These are phyloP conservation scores for Pionites leucogaster DNA, from an alignment of 2,113 vertebrate species.

Conservation along the genomic window DNA sequence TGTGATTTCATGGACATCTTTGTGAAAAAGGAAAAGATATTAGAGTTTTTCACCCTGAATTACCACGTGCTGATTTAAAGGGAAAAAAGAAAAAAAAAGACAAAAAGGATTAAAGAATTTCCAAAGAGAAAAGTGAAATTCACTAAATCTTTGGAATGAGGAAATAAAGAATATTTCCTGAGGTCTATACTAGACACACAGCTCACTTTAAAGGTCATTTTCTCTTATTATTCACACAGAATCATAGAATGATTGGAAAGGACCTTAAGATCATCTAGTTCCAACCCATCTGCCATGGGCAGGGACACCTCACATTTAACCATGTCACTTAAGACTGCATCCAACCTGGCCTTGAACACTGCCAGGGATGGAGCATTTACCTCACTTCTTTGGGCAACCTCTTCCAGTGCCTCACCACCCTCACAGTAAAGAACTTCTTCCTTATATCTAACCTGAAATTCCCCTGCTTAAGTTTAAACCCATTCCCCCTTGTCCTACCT, in stretches of 20 bases:
- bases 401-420: background rate
- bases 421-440: background rate
- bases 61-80: background rate
- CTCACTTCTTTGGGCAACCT: background rate
- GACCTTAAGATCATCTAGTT: background rate
- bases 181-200: background rate
- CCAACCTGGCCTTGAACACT: background rate
- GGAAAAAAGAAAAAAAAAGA: accelerated
- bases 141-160: background rate
- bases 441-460: background rate
- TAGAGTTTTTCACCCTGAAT: background rate
- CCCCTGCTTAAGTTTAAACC: background rate
- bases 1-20: background rate
- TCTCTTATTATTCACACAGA: background rate
- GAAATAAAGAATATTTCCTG: background rate
- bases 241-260: background rate
- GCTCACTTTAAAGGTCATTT: background rate
- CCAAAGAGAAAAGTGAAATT: background rate
- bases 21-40: background rate
- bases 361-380: background rate
- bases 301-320: background rate
- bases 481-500: background rate
- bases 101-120: background rate
- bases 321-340: background rate
- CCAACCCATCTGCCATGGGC: background rate